Evolutionary conservation across 2,113 vertebrate species (phyloP), one percentile per base, ranked within the genome.

Genomic region (Siphamia tubifer): DNA sequence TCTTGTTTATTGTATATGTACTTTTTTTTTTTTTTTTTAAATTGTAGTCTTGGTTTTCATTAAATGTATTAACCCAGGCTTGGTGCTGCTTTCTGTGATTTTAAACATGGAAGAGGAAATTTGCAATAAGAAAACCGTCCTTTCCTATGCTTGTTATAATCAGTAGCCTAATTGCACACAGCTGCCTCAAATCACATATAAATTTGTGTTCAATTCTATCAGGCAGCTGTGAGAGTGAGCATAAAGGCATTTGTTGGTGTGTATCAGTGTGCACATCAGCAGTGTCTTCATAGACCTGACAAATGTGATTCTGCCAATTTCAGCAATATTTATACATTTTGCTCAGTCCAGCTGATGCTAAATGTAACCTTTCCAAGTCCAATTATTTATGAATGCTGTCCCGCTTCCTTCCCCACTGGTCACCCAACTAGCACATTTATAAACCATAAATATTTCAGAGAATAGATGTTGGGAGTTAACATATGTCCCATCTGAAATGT

Each of bases 301-400:
- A 68, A 42, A 71, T 71, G 25, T 32, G 9, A 2, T 17, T 8
- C 17, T 40, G 40, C 17, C 51, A 64, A 20, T 43, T 17, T 6
- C 1, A 13, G 1, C 25, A 6, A 7, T 17, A 38, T 69, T 42
- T 53, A 23, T 17, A 35, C 17, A 13, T 52, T 45, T 47, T 53
- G 20, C 24, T 61, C 56, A 15, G 16, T 55, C 48, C 67, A 42
- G 40, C 45, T 79, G 64, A 57, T 74, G 68, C 52, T 53, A 75
- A 75, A 64, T 43, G 52, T 82, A 86, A 82, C 84, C 80, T 89
- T 89, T 89, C 51, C 62, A 74, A 47, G 28, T 80, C 63, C 75
- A 77, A 79, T 90, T 85, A 85, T 87, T 79, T 67, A 81, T 82
- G 47, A 77, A 51, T 68, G 65, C 74, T 34, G 44, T 45, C 35